A percentile compares a stretch with the other conserved stretches of the same genome.
Conservation (phyloP, 1,140 invertebrate genomes). For the Pectinophora gossypiella region DNA sequence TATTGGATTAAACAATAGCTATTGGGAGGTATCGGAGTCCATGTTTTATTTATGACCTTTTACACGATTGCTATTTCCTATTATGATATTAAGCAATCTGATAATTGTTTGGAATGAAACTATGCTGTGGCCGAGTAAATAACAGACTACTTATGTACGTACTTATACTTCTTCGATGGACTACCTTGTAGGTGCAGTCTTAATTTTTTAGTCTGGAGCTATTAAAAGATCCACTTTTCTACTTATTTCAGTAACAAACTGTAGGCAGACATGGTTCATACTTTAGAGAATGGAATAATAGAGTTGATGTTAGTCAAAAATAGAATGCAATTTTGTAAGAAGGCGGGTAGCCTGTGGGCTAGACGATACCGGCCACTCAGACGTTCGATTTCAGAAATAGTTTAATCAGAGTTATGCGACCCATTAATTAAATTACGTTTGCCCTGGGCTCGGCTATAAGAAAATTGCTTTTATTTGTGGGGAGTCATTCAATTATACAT, state of each 20-base stretch:
- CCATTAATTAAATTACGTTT: slow-evolving; percentile 58
- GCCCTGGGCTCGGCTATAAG: slow-evolving; percentile 42
- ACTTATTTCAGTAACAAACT: too few species aligned
- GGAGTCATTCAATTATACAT: slow-evolving; percentile 58
- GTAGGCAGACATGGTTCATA: background rate
- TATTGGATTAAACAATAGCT: slow-evolving; percentile 68
- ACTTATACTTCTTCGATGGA: too few species aligned
- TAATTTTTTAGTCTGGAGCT: too few species aligned
- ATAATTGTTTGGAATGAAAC: slow-evolving; percentile 18
- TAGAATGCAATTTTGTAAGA: slow-evolving; percentile 17
- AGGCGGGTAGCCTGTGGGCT: background rate
- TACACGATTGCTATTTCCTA: slow-evolving; percentile 55
- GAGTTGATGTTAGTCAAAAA: slow-evolving; percentile 15
- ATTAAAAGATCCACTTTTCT: too few species aligned
- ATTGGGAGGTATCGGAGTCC: slow-evolving; percentile 47
- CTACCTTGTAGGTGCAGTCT: too few species aligned
- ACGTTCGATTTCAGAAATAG: slow-evolving; percentile 30
- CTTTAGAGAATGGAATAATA: background rate
- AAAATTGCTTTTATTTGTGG: slow-evolving; percentile 65
- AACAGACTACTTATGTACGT: too few species aligned
- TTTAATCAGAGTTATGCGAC: slow-evolving; percentile 54
- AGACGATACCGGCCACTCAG: background rate
- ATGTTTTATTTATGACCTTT: slow-evolving; percentile 70
- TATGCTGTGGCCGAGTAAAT: too few species aligned
- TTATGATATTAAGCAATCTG: slow-evolving; percentile 23